Conservation (phyloP, 2,888 invertebrate species). For the Plutella xylostella region DNA sequence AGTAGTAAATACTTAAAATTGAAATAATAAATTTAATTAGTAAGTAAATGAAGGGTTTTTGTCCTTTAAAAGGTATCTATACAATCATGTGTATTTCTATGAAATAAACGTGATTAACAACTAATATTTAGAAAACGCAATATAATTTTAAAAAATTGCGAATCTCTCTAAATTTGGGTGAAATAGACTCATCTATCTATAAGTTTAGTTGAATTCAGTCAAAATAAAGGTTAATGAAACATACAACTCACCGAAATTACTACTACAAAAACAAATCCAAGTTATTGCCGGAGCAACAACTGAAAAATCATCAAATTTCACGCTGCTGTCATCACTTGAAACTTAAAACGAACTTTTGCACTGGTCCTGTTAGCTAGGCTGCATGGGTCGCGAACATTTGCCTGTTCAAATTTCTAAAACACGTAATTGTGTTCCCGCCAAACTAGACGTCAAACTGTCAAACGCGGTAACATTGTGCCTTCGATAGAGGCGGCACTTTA, state of each 20-base stretch:
- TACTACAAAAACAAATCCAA: conserved; percentile 49
- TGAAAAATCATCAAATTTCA: conserved; percentile 49
- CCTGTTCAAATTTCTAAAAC: conserved; percentile 24
- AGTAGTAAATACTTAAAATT: too few species aligned
- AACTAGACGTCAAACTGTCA: conserved; percentile 62
- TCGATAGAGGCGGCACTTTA: conserved; percentile 62
- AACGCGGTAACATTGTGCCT: conserved; percentile 57
- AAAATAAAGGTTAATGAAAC: too few species aligned
- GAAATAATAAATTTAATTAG: too few species aligned
- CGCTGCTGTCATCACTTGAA: conserved; percentile 46
- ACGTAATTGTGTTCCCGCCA: conserved; percentile 51
- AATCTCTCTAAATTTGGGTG: too few species aligned
- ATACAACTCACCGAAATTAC: conserved; percentile 49
- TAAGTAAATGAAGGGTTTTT: too few species aligned
- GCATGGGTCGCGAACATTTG: conserved; percentile 25
- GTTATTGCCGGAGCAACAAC: conserved; percentile 63
- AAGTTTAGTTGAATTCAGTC: too few species aligned
- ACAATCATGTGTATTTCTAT: too few species aligned
- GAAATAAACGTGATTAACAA: too few species aligned
- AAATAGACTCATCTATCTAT: too few species aligned
- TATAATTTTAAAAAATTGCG: too few species aligned
- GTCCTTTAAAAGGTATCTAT: too few species aligned
- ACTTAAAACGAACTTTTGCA: conserved; percentile 33
- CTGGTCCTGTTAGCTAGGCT: conserved; percentile 21
- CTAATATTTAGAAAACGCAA: too few species aligned